Evolutionary conservation across 2,113 vertebrate species (phyloP).

Genomic region (Spea bombifrons): DNA sequence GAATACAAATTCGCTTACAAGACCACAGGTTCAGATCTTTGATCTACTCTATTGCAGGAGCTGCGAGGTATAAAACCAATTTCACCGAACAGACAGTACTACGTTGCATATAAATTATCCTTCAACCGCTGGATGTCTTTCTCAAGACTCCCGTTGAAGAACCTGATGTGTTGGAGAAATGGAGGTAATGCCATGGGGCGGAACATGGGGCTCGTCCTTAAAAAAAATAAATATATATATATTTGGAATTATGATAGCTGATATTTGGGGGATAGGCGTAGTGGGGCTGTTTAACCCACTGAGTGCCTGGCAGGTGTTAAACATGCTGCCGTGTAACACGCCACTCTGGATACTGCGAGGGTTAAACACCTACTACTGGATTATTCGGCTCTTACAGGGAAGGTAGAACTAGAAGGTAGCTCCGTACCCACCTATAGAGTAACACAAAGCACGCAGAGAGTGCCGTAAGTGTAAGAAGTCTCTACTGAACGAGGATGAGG

Average conservation of each 20-base stretch:
- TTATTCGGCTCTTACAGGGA: no score
- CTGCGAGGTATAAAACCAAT: conserved; percentile 67
- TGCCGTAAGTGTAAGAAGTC: no score
- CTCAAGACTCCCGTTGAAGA: conserved; percentile 50
- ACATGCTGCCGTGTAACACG: no score
- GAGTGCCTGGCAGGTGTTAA: neutral
- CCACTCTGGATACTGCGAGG: no score
- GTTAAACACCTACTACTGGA: no score
- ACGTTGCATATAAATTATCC: conserved; percentile 65
- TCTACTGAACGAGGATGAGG: no score
- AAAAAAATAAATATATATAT: no score
- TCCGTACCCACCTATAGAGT: no score
- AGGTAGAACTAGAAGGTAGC: no score
- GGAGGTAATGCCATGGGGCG: conserved; percentile 13
- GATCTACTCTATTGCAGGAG: conserved; percentile 61
- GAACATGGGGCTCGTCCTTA: no score
- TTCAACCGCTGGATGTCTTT: conserved; percentile 51
- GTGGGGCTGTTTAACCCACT: neutral
- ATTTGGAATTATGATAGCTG: no score
- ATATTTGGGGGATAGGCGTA: neutral
- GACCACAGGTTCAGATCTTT: conserved; percentile 63
- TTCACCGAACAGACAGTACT: conserved; percentile 61
- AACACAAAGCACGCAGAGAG: no score
- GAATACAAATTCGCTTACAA: conserved; percentile 60
- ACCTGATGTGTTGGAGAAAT: conserved; percentile 33